Percentiles rank a stretch among this genome's conserved stretches.
These are phyloP conservation scores for Eupithecia insigniata DNA, from an alignment of 2,888 invertebrate genomes.

Conservation along the genomic window DNA sequence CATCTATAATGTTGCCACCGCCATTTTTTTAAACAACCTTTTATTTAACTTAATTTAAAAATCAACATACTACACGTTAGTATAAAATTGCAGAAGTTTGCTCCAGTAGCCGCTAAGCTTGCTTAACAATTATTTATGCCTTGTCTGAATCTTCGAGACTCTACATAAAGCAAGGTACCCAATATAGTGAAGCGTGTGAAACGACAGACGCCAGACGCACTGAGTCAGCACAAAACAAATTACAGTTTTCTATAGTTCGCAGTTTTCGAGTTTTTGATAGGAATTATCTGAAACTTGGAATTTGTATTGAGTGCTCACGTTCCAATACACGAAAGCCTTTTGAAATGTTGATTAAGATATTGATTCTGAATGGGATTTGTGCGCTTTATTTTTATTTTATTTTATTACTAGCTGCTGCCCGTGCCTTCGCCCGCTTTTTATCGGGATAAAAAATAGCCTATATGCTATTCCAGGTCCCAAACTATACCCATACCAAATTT, in stretches of 20 bases:
- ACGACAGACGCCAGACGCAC: constrained; percentile 51
- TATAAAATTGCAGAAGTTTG: too few relatives aligned
- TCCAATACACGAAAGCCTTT: neutral
- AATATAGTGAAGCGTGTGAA: constrained; percentile 66
- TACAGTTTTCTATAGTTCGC: constrained; percentile 49
- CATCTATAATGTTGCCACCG: neutral
- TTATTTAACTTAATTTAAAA: too few relatives aligned
- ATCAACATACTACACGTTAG: too few relatives aligned
- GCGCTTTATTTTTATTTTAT: too few relatives aligned
- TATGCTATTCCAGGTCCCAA: too few relatives aligned
- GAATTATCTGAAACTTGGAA: constrained; percentile 10
- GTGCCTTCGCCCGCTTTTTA: too few relatives aligned
- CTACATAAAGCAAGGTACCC: constrained; percentile 23
- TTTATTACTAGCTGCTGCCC: too few relatives aligned
- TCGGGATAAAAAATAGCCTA: too few relatives aligned
- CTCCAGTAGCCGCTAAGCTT: too few relatives aligned
- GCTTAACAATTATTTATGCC: too few relatives aligned
- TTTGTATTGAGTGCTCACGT: constrained; percentile 6
- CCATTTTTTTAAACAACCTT: too few relatives aligned
- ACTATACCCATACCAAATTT: too few relatives aligned
- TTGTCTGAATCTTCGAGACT: constrained; percentile 13
- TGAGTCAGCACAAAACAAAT: constrained; percentile 73
- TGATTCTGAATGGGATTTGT: neutral
- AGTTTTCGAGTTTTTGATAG: constrained; percentile 35
- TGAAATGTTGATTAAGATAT: neutral